A percentile compares a stretch with the other conserved stretches of the same genome.
These are phyloP conservation scores for Microtus oregoni DNA, from an alignment of 2,113 vertebrate genomes.

Conservation along the genomic window DNA sequence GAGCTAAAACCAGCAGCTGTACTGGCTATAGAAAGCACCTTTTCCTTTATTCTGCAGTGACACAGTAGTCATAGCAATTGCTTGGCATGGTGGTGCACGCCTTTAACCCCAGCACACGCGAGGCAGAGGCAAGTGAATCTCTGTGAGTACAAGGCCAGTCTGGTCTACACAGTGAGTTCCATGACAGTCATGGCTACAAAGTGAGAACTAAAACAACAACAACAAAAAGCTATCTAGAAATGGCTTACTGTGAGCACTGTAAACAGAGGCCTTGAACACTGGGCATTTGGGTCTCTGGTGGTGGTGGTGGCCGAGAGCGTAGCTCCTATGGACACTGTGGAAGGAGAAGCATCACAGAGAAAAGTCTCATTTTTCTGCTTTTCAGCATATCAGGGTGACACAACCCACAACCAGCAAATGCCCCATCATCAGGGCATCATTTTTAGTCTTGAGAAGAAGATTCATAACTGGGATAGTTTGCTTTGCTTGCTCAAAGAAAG, in stretches of 20 bases:
- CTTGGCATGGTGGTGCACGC: not conserved
- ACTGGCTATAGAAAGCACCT: not conserved
- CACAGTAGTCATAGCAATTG: not conserved
- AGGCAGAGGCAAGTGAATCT: not conserved
- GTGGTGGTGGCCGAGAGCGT: not conserved
- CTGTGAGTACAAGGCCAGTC: not conserved
- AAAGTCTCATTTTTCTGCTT: not conserved
- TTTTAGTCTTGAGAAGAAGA: not conserved
- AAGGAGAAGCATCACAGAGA: not conserved
- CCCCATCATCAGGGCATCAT: not conserved
- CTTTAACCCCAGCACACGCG: not conserved
- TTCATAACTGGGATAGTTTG: not conserved
- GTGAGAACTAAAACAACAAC: too few species aligned
- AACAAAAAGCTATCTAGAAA: not conserved
- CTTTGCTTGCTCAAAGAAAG: not conserved
- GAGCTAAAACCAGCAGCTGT: not conserved
- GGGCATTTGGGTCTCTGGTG: not conserved
- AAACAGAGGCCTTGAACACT: not conserved
- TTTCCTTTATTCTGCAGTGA: not conserved
- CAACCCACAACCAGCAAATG: not conserved
- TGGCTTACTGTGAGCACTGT: not conserved
- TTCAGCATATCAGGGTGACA: not conserved
- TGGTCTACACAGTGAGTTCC: not conserved
- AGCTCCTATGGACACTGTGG: too few species aligned
- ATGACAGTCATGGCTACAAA: not conserved